A percentile compares a stretch with the other conserved stretches of the same genome.
Conservation (phyloP, 1,140 invertebrate species). For the Ceratosolen fusciceps region DNA sequence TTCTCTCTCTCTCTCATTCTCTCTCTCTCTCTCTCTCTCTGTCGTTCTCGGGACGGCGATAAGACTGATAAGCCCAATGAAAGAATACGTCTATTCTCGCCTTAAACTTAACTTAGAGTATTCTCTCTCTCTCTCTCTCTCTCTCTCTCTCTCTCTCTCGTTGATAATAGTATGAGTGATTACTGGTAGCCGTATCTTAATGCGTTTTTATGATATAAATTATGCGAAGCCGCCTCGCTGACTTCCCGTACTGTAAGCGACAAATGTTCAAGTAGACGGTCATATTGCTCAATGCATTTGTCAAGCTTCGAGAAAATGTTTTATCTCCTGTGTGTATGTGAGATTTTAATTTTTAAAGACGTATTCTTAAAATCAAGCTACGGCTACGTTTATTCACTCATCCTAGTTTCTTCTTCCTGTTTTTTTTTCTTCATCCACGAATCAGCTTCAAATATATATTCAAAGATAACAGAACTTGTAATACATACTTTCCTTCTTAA, state of each 20-base stretch:
- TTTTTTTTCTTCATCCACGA: no score
- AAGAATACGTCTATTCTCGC: constrained; percentile 29
- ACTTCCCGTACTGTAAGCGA: neutral
- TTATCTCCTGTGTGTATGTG: neutral
- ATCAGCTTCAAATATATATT: no score
- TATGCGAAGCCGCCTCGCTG: neutral
- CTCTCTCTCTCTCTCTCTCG: neutral
- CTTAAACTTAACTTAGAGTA: neutral
- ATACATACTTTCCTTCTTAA: no score
- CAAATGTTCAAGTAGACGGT: neutral
- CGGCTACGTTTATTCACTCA: no score
- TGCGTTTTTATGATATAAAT: constrained; percentile 20
- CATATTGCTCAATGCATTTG: neutral
- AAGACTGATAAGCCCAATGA: constrained; percentile 25
- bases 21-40: constrained; percentile 14
- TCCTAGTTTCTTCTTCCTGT: no score
- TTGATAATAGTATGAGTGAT: neutral
- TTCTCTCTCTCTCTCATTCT: constrained; percentile 2
- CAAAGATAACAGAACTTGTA: no score
- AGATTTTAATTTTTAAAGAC: neutral
- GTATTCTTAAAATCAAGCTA: neutral
- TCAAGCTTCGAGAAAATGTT: neutral
- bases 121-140: constrained; percentile 18
- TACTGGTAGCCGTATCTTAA: neutral
- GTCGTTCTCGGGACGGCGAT: neutral